phyloP scores from a whole-genome alignment of 2,888 invertebrate genomes.

The Tinea pellionella region DNA sequence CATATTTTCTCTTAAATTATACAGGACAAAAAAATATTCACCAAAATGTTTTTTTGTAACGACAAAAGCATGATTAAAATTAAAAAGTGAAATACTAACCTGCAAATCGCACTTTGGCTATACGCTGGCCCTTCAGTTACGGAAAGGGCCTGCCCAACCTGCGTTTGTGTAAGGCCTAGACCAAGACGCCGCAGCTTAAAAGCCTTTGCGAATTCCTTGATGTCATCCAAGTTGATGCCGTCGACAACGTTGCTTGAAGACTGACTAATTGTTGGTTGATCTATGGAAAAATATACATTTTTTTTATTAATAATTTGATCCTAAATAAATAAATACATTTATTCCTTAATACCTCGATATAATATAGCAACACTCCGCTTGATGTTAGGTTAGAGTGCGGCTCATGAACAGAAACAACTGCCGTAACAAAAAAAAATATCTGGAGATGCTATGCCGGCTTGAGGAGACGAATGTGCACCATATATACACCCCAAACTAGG shows the following conservation, averaged over 20 bases:
- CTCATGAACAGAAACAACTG: no score
- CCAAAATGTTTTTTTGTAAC: not conserved
- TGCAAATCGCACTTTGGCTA: slow-evolving; percentile 99
- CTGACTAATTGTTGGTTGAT: slow-evolving; percentile 93
- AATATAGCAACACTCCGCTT: no score
- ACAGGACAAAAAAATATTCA: not conserved
- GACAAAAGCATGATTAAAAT: not conserved
- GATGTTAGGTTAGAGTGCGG: no score
- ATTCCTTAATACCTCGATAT: no score
- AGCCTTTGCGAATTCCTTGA: slow-evolving; percentile 97
- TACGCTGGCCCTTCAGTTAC: slow-evolving; percentile 98
- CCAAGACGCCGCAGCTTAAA: slow-evolving; percentile 95
- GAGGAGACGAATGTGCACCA: no score
- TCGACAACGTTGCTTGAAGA: slow-evolving; percentile 95
- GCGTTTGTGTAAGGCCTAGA: slow-evolving; percentile 94
- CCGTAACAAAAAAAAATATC: no score
- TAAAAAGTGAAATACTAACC: slow-evolving; percentile 69
- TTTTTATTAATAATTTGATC: no score
- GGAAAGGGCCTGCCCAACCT: slow-evolving; percentile 96
- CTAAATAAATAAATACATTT: no score
- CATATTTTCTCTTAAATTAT: not conserved
- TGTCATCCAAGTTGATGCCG: slow-evolving; percentile 96
- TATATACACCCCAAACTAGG: no score
- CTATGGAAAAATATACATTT: slow-evolving; percentile 69
- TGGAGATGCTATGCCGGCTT: no score